Evolutionary conservation across 2,113 vertebrate species (phyloP).

Genomic region (Lethenteron reissneri): DNA sequence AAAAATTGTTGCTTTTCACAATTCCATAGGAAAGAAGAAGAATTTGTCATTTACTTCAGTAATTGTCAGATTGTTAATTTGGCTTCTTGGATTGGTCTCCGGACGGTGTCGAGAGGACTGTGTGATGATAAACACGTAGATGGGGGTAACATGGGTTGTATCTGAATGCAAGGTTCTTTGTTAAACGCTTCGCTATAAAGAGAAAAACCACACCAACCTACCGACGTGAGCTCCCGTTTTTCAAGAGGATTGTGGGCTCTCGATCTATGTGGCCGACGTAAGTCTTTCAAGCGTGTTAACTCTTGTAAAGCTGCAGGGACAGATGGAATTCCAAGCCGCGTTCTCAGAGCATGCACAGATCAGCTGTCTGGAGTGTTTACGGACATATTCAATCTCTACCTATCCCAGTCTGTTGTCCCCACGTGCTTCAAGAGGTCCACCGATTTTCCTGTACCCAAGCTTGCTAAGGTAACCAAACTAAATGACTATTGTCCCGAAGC

Average conservation of each 20-base stretch:
- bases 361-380: background rate
- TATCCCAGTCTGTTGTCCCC: background rate
- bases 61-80: no score
- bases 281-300: background rate
- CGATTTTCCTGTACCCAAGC: background rate
- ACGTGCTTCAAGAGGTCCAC: background rate
- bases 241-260: background rate
- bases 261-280: background rate
- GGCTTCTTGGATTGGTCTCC: no score
- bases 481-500: background rate
- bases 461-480: background rate
- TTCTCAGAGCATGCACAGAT: background rate
- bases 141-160: no score
- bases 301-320: background rate
- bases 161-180: no score
- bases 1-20: no score
- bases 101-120: no score
- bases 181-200: no score
- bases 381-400: background rate
- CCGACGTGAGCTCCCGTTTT: background rate
- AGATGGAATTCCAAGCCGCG: background rate
- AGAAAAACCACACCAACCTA: no score
- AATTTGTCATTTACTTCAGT: no score
- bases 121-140: no score
- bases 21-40: no score